phyloP scores from a whole-genome alignment of 2,797 vertebrate genomes.

The Fundulus diaphanus region DNA sequence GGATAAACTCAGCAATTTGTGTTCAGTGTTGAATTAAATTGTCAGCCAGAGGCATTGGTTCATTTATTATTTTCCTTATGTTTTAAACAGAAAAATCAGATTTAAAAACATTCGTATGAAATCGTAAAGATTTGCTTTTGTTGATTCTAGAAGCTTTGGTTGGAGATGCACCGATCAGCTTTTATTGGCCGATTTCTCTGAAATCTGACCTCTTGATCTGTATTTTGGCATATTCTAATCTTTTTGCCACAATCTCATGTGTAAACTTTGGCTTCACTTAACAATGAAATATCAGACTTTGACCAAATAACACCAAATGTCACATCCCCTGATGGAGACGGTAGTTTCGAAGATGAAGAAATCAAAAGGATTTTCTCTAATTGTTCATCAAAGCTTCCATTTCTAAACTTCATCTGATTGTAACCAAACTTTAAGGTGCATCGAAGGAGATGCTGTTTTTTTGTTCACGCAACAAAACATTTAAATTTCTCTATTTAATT shows the following conservation, averaged over 20 bases:
- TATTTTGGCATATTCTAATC: no score
- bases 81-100: not conserved
- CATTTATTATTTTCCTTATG: not conserved
- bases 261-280: not conserved
- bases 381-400: no score
- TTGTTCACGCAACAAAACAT: no score
- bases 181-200: not conserved
- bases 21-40: not conserved
- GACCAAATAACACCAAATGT: not conserved
- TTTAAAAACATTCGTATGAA: not conserved
- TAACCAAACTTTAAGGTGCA: no score
- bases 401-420: no score
- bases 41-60: not conserved
- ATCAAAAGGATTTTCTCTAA: no score
- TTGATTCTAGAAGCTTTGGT: not conserved
- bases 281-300: not conserved
- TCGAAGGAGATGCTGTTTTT: no score
- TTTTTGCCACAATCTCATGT: no score
- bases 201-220: not conserved
- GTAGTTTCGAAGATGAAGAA: no score
- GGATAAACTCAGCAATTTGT: not conserved
- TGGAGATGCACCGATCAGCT: not conserved
- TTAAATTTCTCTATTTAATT: no score
- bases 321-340: no score
- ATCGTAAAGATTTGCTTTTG: not conserved